Conservation (phyloP, 2,888 invertebrate species). For the Noctua comes region DNA sequence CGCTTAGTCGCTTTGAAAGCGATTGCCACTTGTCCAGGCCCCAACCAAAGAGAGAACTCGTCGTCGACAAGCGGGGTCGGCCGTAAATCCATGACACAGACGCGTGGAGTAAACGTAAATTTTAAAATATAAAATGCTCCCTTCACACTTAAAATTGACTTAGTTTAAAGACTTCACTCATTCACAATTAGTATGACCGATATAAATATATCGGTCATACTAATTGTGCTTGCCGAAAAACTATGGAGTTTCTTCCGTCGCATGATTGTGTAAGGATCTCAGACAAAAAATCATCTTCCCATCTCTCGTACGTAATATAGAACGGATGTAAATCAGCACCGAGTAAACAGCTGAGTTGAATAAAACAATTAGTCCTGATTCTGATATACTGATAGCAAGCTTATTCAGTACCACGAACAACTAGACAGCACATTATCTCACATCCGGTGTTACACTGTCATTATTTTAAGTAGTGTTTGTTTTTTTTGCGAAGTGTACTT, state of each 20-base stretch:
- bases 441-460: conserved; percentile 50
- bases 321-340: conserved; percentile 40
- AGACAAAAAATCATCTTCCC: neutral
- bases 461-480: conserved; percentile 51
- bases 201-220: neutral
- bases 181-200: no score
- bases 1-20: no score
- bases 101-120: neutral
- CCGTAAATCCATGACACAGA: no score
- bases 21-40: no score
- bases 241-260: neutral
- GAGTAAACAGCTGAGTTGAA: conserved; percentile 39
- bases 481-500: conserved; percentile 32
- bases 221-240: neutral
- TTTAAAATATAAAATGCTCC: no score
- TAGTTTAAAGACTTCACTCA: no score
- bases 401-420: conserved; percentile 46
- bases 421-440: conserved; percentile 50
- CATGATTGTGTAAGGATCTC: neutral
- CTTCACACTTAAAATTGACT: no score
- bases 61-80: neutral
- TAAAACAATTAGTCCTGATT: conserved; percentile 58
- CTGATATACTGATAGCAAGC: conserved; percentile 46
- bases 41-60: neutral
- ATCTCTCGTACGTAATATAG: neutral